Evolutionary conservation across 2,797 vertebrate species (phyloP), one percentile per base, ranked within the genome.

Genomic region (Dryobates pubescens): DNA sequence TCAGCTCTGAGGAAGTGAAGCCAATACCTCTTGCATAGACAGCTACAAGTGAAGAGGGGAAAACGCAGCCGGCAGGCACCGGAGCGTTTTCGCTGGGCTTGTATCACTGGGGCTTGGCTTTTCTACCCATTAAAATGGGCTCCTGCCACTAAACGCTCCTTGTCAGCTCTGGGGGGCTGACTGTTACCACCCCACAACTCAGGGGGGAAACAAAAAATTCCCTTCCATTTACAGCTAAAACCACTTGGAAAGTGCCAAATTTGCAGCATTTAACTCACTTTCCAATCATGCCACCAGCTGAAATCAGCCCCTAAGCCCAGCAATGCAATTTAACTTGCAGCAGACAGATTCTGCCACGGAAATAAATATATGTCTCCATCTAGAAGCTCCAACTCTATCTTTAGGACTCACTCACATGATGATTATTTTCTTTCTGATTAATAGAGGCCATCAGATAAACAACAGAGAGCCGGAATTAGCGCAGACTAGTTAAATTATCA

Each of bases 1-100:
- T 75, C 78, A 1, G 64, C 87, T 47, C 32, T 59, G 54, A 38
- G 1, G 16, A 41, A 84, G 85, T 12, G 59, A 82, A 80, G 27
- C 89, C 6, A 6, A 61, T 61, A 17, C 79, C 71, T 71, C 75
- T 86, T 72, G 76, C 87, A 59, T 32, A 36, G 22, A 43, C 0
- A 90, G 76, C 88, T 78, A 96, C 84, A 97, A 95, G 95, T 76
- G 72, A 73, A 61, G 15, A 93, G 70, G 57, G 78, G 67, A 36
- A 59, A 72, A 49, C 27, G 1, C 67, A 92, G 89, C 80, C 80
- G 82, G 88, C 34, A 82, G 57, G 24, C 71, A 90, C 82, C 6
- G 0, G 16, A 71, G 80, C 68, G 26, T 23, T 84, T 16, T 20
- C 6, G 1, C 81, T 30, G 65, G 30, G 16, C 10, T 93, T 26